Evolutionary conservation across 2,797 vertebrate species (phyloP), one percentile per base, ranked within the genome.

Genomic region (Clarias fuscus): DNA sequence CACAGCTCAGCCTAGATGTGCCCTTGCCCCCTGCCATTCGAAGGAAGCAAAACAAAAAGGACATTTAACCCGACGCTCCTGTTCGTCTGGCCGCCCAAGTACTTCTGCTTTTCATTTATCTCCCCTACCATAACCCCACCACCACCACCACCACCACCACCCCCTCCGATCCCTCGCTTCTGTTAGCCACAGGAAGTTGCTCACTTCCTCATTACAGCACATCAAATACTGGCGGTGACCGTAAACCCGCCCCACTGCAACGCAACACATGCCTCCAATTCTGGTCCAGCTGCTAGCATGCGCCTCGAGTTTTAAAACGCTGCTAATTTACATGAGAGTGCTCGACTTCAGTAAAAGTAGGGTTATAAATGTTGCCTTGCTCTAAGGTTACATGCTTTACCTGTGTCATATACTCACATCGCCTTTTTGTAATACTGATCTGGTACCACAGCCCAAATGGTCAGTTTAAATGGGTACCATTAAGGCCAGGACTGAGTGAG

Each of bases 221-320:
- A 96, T 96, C 97, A 97, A 97, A 96, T 93, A 92, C 95, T 92
- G 93, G 93, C 90, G 90, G 94, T 93, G 94, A 96, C 95, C 97
- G 96, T 97, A 97, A 98, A 97, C 95, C 92, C 92, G 93, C 93
- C 93, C 94, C 93, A 91, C 93, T 93, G 90, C 86, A 89, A 92
- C 94, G 95, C 96, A 97, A 97, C 97, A 97, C 96, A 96, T 96
- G 96, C 95, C 95, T 96, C 92, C 95, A 96, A 96, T 96, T 97
- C 96, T 93, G 94, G 94, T 95, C 95, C 95, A 94, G 95, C 93
- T 94, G 94, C 95, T 95, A 96, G 96, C 93, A 93, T 95, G 95
- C 95, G 90, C 91, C 94, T 89, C 65, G 40, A 33, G 33, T 89
- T 89, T 90, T 58, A 85, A 81, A 86, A 88, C 75, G 90, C 82